Conservation (phyloP, 2,113 vertebrate genomes). For the Formicarius rufipectus region DNA sequence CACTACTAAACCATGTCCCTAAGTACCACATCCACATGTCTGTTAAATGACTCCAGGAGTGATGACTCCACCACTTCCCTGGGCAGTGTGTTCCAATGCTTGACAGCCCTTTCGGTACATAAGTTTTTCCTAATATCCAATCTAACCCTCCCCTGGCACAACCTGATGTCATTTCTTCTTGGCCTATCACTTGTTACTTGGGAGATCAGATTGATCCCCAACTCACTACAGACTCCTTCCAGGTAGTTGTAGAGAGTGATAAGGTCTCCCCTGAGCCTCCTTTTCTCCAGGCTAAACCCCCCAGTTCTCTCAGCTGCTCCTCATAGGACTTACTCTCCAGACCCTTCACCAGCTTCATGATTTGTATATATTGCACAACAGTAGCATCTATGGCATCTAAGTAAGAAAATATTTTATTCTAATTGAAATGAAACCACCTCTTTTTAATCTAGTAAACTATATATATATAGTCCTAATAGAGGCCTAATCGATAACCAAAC, state of each 20-base stretch:
- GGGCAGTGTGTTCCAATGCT: background rate
- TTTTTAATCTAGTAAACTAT: background rate
- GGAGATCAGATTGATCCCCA: background rate
- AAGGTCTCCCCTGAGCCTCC: background rate
- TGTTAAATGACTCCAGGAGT: background rate
- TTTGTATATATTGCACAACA: background rate
- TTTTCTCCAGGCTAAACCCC: background rate
- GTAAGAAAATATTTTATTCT: background rate
- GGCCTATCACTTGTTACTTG: background rate
- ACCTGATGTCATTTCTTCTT: background rate
- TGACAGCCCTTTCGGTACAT: accelerated
- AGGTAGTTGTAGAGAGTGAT: background rate
- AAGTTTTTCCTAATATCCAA: background rate
- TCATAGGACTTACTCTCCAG: background rate
- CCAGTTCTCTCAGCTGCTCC: background rate
- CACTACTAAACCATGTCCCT: background rate
- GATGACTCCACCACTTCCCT: background rate
- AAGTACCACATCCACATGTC: accelerated
- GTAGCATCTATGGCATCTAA: background rate
- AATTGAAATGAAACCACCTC: background rate
- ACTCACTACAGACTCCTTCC: background rate
- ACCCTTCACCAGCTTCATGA: accelerated
- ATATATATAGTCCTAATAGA: background rate
- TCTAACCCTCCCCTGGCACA: background rate
- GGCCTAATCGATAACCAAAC: background rate